Conservation (phyloP, 2,113 vertebrate species). For the Mandrillus leucophaeus region DNA sequence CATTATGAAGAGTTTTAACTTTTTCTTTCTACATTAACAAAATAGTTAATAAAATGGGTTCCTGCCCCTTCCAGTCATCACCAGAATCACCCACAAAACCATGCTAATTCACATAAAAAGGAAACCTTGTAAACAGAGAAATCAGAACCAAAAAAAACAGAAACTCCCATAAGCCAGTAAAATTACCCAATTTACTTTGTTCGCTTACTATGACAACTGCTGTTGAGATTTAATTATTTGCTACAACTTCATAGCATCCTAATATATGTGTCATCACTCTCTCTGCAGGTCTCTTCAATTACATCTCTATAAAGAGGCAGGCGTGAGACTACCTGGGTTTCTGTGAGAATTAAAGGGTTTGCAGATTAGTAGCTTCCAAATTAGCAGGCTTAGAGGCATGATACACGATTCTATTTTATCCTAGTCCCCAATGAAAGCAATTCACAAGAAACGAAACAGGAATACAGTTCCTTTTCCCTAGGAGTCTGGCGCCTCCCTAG, state of each 20-base stretch:
- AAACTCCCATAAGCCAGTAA: slow-evolving; percentile 57
- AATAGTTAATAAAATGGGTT: slow-evolving; percentile 38
- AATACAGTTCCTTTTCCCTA: not conserved
- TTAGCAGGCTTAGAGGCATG: slow-evolving; percentile 46
- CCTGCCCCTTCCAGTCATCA: not conserved
- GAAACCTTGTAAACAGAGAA: slow-evolving; percentile 42
- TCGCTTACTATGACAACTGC: slow-evolving; percentile 57
- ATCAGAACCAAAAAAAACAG: slow-evolving; percentile 43
- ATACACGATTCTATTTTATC: not conserved
- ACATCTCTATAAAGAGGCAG: slow-evolving; percentile 16
- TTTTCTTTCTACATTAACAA: slow-evolving; percentile 2
- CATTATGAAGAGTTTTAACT: not conserved
- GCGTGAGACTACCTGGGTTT: slow-evolving; percentile 43
- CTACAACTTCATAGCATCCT: slow-evolving; percentile 49
- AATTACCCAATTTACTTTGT: slow-evolving; percentile 57
- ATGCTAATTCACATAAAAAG: slow-evolving; percentile 41
- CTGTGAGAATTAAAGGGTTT: slow-evolving; percentile 64
- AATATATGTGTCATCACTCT: slow-evolving; percentile 46
- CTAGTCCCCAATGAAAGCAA: slow-evolving; percentile 53
- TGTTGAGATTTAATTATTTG: slow-evolving; percentile 66
- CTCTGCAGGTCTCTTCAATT: slow-evolving; percentile 68
- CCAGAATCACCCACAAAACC: slow-evolving; percentile 35
- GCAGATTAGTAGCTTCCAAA: slow-evolving; percentile 65
- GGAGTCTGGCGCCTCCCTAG: slow-evolving; percentile 29
- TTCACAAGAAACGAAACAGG: slow-evolving; percentile 39